Base-by-base conservation (phyloP, 2,888 invertebrate species). In the Patella pellucida region DNA sequence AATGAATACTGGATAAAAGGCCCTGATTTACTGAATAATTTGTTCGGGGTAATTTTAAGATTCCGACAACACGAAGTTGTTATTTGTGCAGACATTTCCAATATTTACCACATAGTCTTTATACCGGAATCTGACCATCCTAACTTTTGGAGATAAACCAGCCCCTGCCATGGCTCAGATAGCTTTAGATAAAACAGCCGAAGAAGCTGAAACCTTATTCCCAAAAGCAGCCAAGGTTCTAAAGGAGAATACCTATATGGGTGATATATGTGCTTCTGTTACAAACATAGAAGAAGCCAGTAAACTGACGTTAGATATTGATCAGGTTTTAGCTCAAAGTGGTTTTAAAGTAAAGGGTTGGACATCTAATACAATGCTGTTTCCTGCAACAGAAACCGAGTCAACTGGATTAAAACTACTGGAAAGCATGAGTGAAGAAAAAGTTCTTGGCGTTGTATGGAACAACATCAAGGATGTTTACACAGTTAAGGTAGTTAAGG, bases 121-220 rank as follows among this genome's bases (percentile, higher is more conserved):
- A 52, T 76, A 27, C 54, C 68, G 23, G 5, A 19, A 56, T 31
- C 51, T 16, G 76, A 73, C 52, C 70, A 73, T 68, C n/a, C 69
- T 76, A 23, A 27, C 76, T 3, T 69, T 76, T 73, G 76, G 76
- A 15, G 67, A 76, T 56, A 23, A 70, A 16, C 68, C 73, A 68
- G 70, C 73, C 68, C 70, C 73, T 41, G 73, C 71, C 5, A 76
- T 76, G 52, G 70, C 73, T 7, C 73, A 54, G 3, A 50, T 71
- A 51, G 73, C 73, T 16, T 68, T 76, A 15, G 41, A 23, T 9
- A 51, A 72, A 69, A 76, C 69, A 31, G 76, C 72, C 19, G 41
- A 72, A 27, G 41, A 41, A 41, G 41, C 41, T 41, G 41, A 41
- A 41, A 41, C 41, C 41, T 41, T 41, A 41, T 41, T 41, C 41